A percentile compares a stretch with the other conserved stretches of the same genome.
These are phyloP conservation scores for Drosophila athabasca DNA, from an alignment of 1,140 invertebrate species.

Conservation along the genomic window DNA sequence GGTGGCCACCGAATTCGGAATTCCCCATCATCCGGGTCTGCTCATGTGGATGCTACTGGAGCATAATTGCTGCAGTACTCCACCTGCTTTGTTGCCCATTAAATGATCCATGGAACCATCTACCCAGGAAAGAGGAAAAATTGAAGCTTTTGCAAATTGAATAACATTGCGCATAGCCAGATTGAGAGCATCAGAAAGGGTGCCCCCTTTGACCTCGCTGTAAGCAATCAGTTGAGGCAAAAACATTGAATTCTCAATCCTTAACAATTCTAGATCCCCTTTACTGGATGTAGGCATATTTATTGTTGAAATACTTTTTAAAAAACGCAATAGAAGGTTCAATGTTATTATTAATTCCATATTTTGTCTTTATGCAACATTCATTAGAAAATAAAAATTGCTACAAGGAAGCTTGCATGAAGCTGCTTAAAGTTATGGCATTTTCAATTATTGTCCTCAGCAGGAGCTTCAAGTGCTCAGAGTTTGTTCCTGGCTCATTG, in stretches of 20 bases:
- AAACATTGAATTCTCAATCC: too few relatives aligned
- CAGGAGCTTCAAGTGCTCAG: conserved; percentile 15
- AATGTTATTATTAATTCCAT: too few relatives aligned
- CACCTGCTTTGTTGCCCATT: conserved; percentile 49
- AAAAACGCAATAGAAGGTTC: too few relatives aligned
- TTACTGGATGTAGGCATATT: too few relatives aligned
- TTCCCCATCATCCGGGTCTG: conserved; percentile 18
- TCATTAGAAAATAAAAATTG: too few relatives aligned
- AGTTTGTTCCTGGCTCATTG: conserved; percentile 14
- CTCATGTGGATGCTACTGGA: conserved; percentile 4
- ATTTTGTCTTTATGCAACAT: too few relatives aligned
- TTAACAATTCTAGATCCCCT: too few relatives aligned
- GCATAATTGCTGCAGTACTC: conserved; percentile 64
- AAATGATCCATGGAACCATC: conserved; percentile 8
- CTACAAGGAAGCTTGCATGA: too few relatives aligned
- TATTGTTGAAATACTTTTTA: too few relatives aligned
- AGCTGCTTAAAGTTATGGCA: conserved; percentile 8
- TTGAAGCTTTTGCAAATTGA: conserved; percentile 64
- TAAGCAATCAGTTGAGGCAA: too few relatives aligned
- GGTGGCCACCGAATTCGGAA: conserved; percentile 15
- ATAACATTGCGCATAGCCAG: conserved; percentile 33
- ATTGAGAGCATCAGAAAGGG: conserved; percentile 5
- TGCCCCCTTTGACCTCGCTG: too few relatives aligned
- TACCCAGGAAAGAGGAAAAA: conserved; percentile 13
- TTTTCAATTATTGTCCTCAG: conserved; percentile 35